phyloP scores from a whole-genome alignment of 1,140 invertebrate genomes.

The Dinoponera quadriceps region DNA sequence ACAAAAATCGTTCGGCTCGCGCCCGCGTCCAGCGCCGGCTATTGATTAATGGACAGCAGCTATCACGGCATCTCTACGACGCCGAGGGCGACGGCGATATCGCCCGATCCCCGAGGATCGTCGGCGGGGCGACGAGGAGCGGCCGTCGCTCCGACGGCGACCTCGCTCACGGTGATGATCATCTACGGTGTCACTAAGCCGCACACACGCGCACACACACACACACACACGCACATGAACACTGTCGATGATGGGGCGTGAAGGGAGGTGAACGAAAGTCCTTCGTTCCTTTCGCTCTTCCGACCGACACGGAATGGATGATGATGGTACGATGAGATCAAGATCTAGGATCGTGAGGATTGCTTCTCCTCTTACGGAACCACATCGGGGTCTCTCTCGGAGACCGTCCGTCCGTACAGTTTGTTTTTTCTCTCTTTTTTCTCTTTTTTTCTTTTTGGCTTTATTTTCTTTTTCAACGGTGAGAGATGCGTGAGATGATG shows the following conservation, averaged over 20 bases:
- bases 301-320: conserved; percentile 11
- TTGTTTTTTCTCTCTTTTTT: neutral
- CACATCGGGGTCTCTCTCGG: conserved; percentile 13
- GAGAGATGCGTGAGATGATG: conserved; percentile 58
- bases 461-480: neutral
- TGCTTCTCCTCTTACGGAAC: conserved; percentile 25
- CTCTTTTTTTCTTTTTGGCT: too few relatives aligned
- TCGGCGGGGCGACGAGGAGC: conserved; percentile 47
- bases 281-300: conserved; percentile 48
- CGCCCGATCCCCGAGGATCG: conserved; percentile 33
- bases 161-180: conserved; percentile 63
- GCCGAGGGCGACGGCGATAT: conserved; percentile 8
- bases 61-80: conserved; percentile 27
- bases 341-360: neutral
- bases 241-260: conserved; percentile 34
- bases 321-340: neutral
- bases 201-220: conserved; percentile 40
- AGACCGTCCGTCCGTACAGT: conserved; percentile 31
- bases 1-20: neutral
- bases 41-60: conserved; percentile 38
- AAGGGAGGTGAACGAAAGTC: conserved; percentile 33
- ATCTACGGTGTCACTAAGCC: conserved; percentile 66
- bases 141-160: conserved; percentile 8
- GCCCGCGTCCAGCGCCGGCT: neutral
- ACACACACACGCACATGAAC: conserved; percentile 23